Conservation (phyloP, 2,113 vertebrate genomes). For the Sapajus apella region DNA sequence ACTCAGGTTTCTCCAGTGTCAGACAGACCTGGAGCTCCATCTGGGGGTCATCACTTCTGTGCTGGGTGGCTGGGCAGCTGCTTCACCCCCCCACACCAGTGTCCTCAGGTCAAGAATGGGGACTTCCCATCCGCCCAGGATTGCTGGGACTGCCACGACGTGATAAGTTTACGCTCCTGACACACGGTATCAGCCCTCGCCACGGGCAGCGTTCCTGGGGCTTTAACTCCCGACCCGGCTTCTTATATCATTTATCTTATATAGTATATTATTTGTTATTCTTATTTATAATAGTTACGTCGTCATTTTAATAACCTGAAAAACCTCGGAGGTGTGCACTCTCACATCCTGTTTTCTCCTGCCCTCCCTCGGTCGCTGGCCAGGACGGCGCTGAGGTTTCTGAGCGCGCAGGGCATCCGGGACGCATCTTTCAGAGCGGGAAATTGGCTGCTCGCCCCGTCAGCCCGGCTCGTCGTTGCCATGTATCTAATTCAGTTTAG, state of each 20-base stretch:
- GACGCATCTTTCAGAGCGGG: background rate
- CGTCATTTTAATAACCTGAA: too few relatives aligned
- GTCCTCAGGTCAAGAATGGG: background rate
- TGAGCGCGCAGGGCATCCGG: background rate
- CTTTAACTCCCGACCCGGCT: background rate
- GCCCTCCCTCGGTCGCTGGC: rapidly evolving
- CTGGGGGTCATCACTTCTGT: too few relatives aligned
- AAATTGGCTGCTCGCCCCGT: background rate
- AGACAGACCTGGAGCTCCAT: background rate
- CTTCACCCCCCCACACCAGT: rapidly evolving
- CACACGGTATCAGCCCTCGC: rapidly evolving
- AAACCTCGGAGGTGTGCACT: rapidly evolving
- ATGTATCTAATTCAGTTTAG: constrained; percentile 58
- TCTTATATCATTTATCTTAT: rapidly evolving
- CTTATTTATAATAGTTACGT: too few relatives aligned
- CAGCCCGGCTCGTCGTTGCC: background rate
- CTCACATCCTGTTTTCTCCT: rapidly evolving
- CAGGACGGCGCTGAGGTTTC: background rate
- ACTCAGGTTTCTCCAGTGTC: background rate
- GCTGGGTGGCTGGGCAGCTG: rapidly evolving
- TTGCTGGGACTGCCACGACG: rapidly evolving
- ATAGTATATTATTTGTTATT: too few relatives aligned
- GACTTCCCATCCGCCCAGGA: rapidly evolving
- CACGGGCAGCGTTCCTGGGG: rapidly evolving
- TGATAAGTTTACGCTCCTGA: rapidly evolving